Conservation (phyloP, 2,113 vertebrate species). For the Rhynchomys soricoides region DNA sequence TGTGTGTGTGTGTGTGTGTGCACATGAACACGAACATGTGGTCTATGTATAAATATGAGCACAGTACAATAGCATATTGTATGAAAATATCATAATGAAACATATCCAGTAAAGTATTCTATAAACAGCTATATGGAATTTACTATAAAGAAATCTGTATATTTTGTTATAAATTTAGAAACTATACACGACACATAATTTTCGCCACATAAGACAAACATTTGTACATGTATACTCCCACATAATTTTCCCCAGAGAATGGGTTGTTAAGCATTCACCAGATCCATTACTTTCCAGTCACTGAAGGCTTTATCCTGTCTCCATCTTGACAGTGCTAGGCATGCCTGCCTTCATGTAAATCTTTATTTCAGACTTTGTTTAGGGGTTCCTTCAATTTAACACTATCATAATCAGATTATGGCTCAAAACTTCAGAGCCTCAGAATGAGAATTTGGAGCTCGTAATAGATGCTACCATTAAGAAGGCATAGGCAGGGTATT, state of each 20-base stretch:
- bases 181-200: not conserved
- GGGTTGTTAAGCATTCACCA: not conserved
- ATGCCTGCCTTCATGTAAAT: not conserved
- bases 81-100: not conserved
- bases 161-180: conserved; percentile 25
- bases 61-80: not conserved
- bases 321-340: not conserved
- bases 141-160: not conserved
- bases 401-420: not conserved
- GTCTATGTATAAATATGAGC: not conserved
- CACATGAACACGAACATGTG: no score
- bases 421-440: not conserved
- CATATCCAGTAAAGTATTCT: not conserved
- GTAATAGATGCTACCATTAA: not conserved
- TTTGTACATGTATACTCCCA: not conserved
- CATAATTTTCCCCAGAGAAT: not conserved
- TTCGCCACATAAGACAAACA: not conserved
- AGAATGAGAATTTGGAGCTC: not conserved
- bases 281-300: not conserved
- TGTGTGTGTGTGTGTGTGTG: no score
- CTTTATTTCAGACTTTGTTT: conserved; percentile 16
- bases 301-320: not conserved
- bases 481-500: not conserved
- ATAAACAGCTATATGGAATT: not conserved
- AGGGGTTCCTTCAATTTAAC: not conserved